Percentiles rank a stretch among this genome's conserved stretches.
These are phyloP conservation scores for Anniella stebbinsi DNA, from an alignment of 2,797 vertebrate genomes.

Conservation along the genomic window DNA sequence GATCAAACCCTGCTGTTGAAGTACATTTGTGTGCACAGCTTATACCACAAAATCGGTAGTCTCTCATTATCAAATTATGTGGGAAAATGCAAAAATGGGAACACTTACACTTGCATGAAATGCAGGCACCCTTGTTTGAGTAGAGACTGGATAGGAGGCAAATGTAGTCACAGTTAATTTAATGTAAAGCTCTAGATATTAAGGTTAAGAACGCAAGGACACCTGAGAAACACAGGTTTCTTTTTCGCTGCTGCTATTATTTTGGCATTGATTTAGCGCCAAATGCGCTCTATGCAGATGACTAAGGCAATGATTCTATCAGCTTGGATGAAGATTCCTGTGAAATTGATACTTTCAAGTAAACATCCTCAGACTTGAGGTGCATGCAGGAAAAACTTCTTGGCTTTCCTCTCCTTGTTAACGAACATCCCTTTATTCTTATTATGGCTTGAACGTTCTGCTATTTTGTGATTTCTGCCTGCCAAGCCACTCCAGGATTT, in stretches of 20 bases:
- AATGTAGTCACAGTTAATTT: slow-evolving; percentile 14
- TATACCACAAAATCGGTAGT: background rate
- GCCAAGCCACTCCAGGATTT: slow-evolving; percentile 39
- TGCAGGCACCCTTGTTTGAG: background rate
- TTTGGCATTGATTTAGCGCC: background rate
- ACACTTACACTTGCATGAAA: background rate
- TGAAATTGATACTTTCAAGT: background rate
- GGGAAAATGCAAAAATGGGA: background rate
- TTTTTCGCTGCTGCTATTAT: slow-evolving; percentile 8
- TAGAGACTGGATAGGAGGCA: background rate
- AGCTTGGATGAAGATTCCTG: background rate
- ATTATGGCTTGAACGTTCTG: slow-evolving; percentile 8
- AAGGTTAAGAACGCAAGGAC: background rate
- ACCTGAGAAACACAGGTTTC: background rate
- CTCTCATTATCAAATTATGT: background rate
- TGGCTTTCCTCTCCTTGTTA: slow-evolving; percentile 38
- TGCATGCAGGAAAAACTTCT: slow-evolving; percentile 54
- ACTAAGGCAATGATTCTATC: background rate
- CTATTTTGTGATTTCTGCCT: slow-evolving; percentile 21
- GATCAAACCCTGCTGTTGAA: background rate
- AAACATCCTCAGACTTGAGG: background rate
- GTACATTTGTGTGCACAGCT: background rate
- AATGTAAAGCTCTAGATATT: background rate
- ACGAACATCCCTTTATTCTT: slow-evolving; percentile 49
- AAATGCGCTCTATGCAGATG: background rate